Evolutionary conservation across 2,113 vertebrate genomes (phyloP).

Genomic region (Hiodon tergisus): DNA sequence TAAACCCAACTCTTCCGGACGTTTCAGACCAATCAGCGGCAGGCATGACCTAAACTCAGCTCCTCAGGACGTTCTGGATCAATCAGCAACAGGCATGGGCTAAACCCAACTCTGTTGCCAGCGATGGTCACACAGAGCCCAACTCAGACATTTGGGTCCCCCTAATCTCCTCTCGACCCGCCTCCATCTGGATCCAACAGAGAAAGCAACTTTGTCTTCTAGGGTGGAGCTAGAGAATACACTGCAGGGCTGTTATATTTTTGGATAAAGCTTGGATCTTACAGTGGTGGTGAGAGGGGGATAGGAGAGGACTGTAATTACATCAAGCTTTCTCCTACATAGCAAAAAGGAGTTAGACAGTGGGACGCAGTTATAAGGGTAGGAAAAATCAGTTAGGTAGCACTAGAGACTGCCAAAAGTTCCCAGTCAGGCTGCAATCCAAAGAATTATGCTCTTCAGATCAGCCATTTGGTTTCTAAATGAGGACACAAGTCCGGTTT

Average conservation of each 20-base stretch:
- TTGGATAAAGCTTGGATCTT: background rate
- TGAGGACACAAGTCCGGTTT: conserved; percentile 41
- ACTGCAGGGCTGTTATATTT: background rate
- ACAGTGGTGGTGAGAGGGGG: background rate
- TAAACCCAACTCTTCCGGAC: too few species aligned
- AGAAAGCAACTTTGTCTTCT: too few species aligned
- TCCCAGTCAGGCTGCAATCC: conserved; percentile 8
- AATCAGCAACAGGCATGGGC: too few species aligned
- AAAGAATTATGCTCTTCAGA: conserved; percentile 4
- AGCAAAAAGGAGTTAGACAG: too few species aligned
- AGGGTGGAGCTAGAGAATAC: background rate
- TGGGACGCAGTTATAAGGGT: background rate
- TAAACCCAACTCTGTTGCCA: too few species aligned
- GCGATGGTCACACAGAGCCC: too few species aligned
- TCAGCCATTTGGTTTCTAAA: conserved; percentile 51
- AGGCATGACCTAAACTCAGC: too few species aligned
- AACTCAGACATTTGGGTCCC: too few species aligned
- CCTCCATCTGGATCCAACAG: too few species aligned
- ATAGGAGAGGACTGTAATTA: conserved; percentile 1
- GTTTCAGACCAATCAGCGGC: too few species aligned
- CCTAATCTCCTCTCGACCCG: too few species aligned
- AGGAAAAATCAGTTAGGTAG: conserved; percentile 24
- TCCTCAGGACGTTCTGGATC: too few species aligned
- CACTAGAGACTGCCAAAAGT: conserved; percentile 11
- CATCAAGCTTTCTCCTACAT: background rate